Percentiles rank a stretch among this genome's conserved stretches.
Conservation (phyloP, 2,797 vertebrate genomes). For the Cetoscarus ocellatus region DNA sequence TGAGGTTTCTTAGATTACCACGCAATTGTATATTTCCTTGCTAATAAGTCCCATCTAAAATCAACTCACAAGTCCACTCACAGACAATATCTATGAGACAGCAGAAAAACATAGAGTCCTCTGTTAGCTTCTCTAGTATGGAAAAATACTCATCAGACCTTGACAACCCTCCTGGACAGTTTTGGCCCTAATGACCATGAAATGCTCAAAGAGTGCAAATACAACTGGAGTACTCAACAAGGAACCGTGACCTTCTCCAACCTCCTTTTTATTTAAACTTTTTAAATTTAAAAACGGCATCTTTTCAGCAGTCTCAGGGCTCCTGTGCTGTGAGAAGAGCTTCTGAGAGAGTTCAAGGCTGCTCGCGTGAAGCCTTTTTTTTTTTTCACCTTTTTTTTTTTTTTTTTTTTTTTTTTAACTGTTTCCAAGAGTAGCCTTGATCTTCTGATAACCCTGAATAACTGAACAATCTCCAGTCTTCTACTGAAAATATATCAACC, state of each 20-base stretch:
- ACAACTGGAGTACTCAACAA: neutral
- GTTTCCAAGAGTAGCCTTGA: neutral
- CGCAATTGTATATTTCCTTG: neutral
- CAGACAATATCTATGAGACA: neutral
- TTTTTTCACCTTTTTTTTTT: too few relatives aligned
- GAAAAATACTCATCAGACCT: too few relatives aligned
- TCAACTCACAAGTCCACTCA: too few relatives aligned
- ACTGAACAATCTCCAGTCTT: neutral
- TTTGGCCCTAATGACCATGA: neutral
- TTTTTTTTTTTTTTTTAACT: too few relatives aligned
- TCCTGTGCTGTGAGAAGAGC: neutral
- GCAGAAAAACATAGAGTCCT: neutral
- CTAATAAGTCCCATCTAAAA: neutral
- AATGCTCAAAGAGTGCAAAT: neutral
- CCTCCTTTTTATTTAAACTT: neutral
- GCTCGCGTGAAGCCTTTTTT: neutral
- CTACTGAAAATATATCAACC: neutral
- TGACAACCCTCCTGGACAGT: neutral
- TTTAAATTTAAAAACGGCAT: neutral
- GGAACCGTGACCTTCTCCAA: neutral
- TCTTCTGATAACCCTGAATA: neutral
- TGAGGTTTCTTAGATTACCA: neutral
- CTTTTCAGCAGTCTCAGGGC: neutral
- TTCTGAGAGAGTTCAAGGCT: neutral
- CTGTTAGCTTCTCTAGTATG: too few relatives aligned